Base-by-base conservation (phyloP, 2,888 invertebrate species). In the Andrena minutula region DNA sequence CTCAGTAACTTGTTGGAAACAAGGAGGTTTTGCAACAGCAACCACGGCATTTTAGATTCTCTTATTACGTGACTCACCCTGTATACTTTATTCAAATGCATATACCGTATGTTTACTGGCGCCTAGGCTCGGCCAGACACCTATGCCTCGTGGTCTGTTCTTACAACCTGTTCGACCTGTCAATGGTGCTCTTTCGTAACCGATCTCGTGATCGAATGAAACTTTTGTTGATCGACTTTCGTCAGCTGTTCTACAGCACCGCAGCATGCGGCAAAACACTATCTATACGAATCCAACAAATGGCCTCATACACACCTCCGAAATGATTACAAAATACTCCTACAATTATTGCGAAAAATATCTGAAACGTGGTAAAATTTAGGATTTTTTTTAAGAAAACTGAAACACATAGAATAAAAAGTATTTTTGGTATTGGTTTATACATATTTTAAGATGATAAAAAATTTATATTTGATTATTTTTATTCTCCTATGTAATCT, bases 161-260 rank as follows among this genome's bases (percentile, higher is more conserved):
- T 35, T 75, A 28, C 79, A 72, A 80, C 78, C 77, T 75, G 75
- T 79, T 76, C 72, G 16, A 69, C 63, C 30, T 83, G 75, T 83
- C 65, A 79, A 56, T 71, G 56, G 12, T 30, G 47, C 53, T 56
- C 26, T 82, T 80, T 80, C 82, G 82, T 16, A 75, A 83, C 41
- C 3, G 64, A 41, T 53, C 69, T 49, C 56, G 64, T 41, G 32
- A 70, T 66, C 61, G 65, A 70, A 69, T 35, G 35, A 32, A 35
- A 32, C 56, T 71, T 26, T 69, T 23, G 56, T 70, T 53, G 61
- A 30, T 61, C 51, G 16, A 63, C 47, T 68, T 66, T 66, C 68
- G 68, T 61, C 68, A 20, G 30, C 47, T 23, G 26, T 53, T 30
- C 23, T 49, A 53, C 23, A 23, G 23, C 53, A 56, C 53, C 53